phyloP scores from a whole-genome alignment of 2,113 vertebrate species.

The Bubo scandiacus region DNA sequence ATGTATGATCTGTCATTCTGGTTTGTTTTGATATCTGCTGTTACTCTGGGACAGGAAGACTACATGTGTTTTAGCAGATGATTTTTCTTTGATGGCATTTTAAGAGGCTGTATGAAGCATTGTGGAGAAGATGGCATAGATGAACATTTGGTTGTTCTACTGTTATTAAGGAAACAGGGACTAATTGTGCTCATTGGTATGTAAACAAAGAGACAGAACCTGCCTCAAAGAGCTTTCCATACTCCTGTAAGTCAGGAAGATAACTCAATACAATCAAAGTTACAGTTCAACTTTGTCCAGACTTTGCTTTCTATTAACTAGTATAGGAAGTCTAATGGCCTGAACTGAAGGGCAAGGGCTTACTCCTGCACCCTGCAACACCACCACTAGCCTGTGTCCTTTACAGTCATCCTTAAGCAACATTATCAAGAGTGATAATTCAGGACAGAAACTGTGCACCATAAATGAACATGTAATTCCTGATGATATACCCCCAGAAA shows the following conservation, averaged over 20 bases:
- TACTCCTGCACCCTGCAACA: not conserved
- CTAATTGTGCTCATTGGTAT: not conserved
- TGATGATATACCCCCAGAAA: not conserved
- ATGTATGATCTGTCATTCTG: not conserved
- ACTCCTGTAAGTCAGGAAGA: not conserved
- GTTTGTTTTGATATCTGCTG: not conserved
- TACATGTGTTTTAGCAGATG: not conserved
- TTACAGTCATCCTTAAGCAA: not conserved
- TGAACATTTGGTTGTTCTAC: not conserved
- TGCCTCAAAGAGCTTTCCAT: not conserved
- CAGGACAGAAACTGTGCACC: not conserved
- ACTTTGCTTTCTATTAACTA: not conserved
- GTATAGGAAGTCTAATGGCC: not conserved
- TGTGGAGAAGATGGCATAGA: not conserved
- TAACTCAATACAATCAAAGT: not conserved
- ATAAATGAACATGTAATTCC: not conserved
- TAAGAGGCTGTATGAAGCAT: not conserved
- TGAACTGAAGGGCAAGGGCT: not conserved
- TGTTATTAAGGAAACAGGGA: not conserved
- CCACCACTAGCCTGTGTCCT: not conserved
- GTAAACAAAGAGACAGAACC: not conserved
- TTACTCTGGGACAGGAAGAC: not conserved
- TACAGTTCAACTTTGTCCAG: not conserved
- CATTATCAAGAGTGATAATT: not conserved
- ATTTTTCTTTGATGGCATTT: not conserved